Conservation (phyloP, 2,113 vertebrate genomes). For the Aptenodytes forsteri region DNA sequence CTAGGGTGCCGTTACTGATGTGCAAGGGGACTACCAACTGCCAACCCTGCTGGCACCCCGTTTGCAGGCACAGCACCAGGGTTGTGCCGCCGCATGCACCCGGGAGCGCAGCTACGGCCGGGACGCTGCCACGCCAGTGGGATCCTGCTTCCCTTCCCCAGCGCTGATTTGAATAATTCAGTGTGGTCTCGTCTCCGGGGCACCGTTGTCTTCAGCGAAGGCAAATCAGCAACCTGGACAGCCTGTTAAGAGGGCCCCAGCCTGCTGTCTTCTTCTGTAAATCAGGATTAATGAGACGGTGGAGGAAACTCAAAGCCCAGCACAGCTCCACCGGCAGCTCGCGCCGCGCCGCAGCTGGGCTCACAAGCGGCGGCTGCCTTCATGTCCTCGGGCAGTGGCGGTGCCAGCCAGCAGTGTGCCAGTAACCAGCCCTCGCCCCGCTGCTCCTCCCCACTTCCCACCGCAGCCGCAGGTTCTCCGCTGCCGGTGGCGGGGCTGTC, state of each 20-base stretch:
- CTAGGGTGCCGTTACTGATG: rapidly evolving
- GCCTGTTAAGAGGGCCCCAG: conserved; percentile 79
- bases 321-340: conserved; percentile 55
- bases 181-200: conserved; percentile 81
- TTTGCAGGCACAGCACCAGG: conserved; percentile 25
- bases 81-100: not conserved
- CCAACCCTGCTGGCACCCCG: conserved; percentile 48
- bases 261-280: conserved; percentile 85
- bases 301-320: conserved; percentile 74
- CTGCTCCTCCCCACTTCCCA: not conserved
- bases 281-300: conserved; percentile 91
- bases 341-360: not conserved
- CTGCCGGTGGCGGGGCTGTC: not conserved
- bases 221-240: conserved; percentile 81
- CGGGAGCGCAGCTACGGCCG: not conserved
- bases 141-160: conserved; percentile 52
- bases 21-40: conserved; percentile 71
- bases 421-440: not conserved
- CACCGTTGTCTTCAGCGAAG: conserved; percentile 82
- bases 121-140: rapidly evolving
- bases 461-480: rapidly evolving
- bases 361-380: not conserved
- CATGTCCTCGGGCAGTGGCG: conserved; percentile 53
- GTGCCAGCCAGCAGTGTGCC: conserved; percentile 30
- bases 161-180: conserved; percentile 86